A percentile compares a stretch with the other conserved stretches of the same genome.
phyloP scores from a whole-genome alignment of 1,140 invertebrate genomes.

The Microplitis mediator region DNA sequence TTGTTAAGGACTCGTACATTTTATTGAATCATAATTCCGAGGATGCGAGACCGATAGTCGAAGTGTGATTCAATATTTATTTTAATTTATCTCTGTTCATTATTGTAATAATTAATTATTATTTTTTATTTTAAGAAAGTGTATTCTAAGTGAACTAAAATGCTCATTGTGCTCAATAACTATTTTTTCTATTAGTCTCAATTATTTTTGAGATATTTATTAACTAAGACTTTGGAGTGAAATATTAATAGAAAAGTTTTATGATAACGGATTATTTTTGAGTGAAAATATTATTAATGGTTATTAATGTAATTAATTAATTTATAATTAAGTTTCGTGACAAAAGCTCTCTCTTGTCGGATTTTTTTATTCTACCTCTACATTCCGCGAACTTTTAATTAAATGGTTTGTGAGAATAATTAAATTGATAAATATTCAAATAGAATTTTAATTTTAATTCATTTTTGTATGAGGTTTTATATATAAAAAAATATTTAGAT shows the following conservation, averaged over 20 bases:
- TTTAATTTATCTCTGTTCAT: background rate
- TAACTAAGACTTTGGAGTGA: background rate
- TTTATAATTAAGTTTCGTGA: background rate
- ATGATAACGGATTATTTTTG: too few species aligned
- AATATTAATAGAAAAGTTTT: too few species aligned
- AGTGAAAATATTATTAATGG: background rate
- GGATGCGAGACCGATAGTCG: constrained; percentile 33
- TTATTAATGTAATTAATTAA: constrained; percentile 2
- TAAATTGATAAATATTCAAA: background rate
- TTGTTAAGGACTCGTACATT: constrained; percentile 67
- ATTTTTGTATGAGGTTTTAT: too few species aligned
- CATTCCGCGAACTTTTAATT: background rate
- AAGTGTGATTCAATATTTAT: background rate
- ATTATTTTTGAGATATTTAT: background rate
- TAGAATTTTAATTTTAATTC: background rate
- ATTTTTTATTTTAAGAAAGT: background rate
- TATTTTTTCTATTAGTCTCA: background rate
- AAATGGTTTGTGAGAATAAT: constrained; percentile 1
- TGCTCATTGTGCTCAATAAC: constrained; percentile 13
- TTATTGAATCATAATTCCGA: constrained; percentile 57
- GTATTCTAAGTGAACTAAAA: background rate
- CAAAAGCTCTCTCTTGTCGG: constrained; percentile 14
- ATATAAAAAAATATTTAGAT: too few species aligned
- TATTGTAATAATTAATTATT: background rate
- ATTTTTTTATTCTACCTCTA: constrained; percentile 11